Evolutionary conservation across 1,140 invertebrate species (phyloP).

Genomic region (Dolichoris vasculosae): DNA sequence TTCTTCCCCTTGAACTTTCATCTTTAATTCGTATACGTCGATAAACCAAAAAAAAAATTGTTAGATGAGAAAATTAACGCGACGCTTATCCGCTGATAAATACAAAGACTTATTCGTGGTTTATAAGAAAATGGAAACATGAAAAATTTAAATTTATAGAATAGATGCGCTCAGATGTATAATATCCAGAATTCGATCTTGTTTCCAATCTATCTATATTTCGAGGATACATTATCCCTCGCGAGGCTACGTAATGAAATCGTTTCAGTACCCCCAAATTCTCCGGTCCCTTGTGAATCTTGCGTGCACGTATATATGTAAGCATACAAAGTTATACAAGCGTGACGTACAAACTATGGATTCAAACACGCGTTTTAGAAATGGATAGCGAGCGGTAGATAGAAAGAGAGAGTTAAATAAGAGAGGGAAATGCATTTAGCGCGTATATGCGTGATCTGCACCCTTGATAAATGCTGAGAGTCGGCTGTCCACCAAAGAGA

Average conservation of each 20-base stretch:
- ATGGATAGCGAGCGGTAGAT: background rate
- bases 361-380: background rate
- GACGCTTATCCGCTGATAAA: background rate
- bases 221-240: slow-evolving; percentile 63
- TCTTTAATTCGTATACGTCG: background rate
- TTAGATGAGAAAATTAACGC: slow-evolving; percentile 9
- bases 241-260: slow-evolving; percentile 67
- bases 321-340: slow-evolving; percentile 1
- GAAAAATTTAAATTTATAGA: background rate
- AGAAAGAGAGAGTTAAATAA: background rate
- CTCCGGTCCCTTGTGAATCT: background rate
- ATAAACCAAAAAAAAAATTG: background rate
- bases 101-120: too few species aligned
- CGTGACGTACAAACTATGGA: slow-evolving; percentile 11
- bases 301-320: background rate
- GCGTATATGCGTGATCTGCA: background rate
- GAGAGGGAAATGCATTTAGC: background rate
- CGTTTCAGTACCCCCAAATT: slow-evolving; percentile 60
- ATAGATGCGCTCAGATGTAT: background rate
- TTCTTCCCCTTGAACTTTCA: background rate
- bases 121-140: too few species aligned
- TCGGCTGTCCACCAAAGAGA: background rate
- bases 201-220: background rate
- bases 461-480: slow-evolving; percentile 3
- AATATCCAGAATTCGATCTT: slow-evolving; percentile 14